Percentiles rank a stretch among this genome's conserved stretches.
Conservation (phyloP, 2,888 invertebrate genomes). For the Tachystola acroxantha region DNA sequence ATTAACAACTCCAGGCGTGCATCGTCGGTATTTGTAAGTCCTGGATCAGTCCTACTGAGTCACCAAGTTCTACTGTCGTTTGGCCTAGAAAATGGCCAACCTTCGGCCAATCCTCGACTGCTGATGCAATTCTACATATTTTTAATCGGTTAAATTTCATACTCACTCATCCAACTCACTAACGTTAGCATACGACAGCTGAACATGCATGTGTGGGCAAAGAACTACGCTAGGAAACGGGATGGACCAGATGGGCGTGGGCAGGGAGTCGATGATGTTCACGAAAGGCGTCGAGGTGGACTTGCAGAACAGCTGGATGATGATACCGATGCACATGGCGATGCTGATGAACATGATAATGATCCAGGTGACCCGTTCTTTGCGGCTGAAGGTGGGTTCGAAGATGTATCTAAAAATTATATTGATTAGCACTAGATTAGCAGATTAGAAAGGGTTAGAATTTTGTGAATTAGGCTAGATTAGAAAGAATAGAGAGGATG, state of each 20-base stretch:
- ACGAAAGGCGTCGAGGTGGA: conserved; percentile 67
- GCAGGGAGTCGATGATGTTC: conserved; percentile 65
- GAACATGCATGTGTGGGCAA: conserved; percentile 64
- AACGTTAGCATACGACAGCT: conserved; percentile 50
- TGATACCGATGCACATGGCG: conserved; percentile 54
- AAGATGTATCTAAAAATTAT: conserved; percentile 54
- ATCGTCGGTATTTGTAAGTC: too few relatives aligned
- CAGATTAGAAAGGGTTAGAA: too few relatives aligned
- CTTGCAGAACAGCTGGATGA: conserved; percentile 55
- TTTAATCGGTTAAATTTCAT: too few relatives aligned
- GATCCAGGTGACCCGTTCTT: conserved; percentile 57
- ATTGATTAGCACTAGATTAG: too few relatives aligned
- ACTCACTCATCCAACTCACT: conserved; percentile 49
- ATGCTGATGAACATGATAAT: conserved; percentile 57
- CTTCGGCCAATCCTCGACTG: too few relatives aligned
- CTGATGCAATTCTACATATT: too few relatives aligned
- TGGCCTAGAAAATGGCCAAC: too few relatives aligned
- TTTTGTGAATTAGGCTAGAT: too few relatives aligned
- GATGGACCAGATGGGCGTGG: conserved; percentile 67
- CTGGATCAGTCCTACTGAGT: too few relatives aligned
- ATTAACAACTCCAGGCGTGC: too few relatives aligned
- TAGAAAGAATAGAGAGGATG: too few relatives aligned
- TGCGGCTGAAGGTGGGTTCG: conserved; percentile 56
- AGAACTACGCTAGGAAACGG: conserved; percentile 68
- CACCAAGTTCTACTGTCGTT: too few relatives aligned